Evolutionary conservation across 2,113 vertebrate species (phyloP).

Genomic region (Notarius lentiginosus): DNA sequence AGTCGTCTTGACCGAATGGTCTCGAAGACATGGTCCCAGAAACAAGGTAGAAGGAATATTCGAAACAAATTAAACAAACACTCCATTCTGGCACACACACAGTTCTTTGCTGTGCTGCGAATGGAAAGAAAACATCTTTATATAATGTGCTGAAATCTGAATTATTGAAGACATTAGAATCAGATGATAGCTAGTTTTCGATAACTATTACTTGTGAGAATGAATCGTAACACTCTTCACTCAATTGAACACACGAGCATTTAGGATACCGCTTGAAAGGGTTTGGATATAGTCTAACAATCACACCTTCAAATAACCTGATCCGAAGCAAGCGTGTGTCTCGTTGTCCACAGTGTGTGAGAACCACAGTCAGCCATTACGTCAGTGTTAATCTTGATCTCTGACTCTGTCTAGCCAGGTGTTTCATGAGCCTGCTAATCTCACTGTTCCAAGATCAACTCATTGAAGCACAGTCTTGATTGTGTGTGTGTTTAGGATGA

Average conservation of each 20-base stretch:
- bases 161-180: not conserved
- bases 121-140: not conserved
- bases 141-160: not conserved
- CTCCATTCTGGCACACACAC: not conserved
- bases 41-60: not conserved
- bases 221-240: not conserved
- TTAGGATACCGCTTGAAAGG: not conserved
- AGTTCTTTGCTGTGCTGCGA: not conserved
- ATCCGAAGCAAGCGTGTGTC: not conserved
- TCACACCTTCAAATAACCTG: not conserved
- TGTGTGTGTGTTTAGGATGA: conserved; percentile 79
- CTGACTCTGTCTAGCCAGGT: conserved; percentile 24
- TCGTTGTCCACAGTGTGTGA: conserved; percentile 12
- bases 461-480: conserved; percentile 29
- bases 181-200: not conserved
- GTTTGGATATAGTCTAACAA: not conserved
- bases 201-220: not conserved
- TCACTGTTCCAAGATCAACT: conserved; percentile 20
- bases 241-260: not conserved
- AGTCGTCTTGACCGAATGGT: not conserved
- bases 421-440: conserved; percentile 12
- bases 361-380: not conserved
- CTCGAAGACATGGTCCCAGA: not conserved
- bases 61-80: not conserved
- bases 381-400: conserved; percentile 39